Percentiles rank a stretch among this genome's conserved stretches.
phyloP scores from a whole-genome alignment of 2,888 invertebrate genomes.

The Ophion costatus region DNA sequence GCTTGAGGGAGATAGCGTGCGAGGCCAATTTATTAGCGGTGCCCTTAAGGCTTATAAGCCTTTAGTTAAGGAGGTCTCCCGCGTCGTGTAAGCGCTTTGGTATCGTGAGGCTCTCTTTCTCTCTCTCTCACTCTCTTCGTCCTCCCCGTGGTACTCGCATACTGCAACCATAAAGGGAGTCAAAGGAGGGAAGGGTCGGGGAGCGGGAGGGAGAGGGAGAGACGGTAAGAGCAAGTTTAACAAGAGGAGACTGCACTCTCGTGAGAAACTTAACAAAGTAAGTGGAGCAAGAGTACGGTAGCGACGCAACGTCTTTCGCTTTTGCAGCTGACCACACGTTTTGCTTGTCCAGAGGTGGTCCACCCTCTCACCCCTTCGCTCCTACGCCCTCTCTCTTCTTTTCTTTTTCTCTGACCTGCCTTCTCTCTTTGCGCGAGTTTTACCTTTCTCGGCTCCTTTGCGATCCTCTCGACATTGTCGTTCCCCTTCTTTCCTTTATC shows the following conservation, averaged over 20 bases:
- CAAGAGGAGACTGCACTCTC: slow-evolving; percentile 68
- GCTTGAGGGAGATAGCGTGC: slow-evolving; percentile 58
- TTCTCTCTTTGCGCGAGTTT: slow-evolving; percentile 43
- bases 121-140: slow-evolving; percentile 10
- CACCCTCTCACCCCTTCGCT: slow-evolving; percentile 60
- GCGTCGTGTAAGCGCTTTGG: slow-evolving; percentile 67
- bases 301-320: slow-evolving; percentile 59
- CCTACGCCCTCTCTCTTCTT: slow-evolving; percentile 36
- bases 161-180: slow-evolving; percentile 64
- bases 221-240: slow-evolving; percentile 56
- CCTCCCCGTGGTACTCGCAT: slow-evolving; percentile 33
- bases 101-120: slow-evolving; percentile 55
- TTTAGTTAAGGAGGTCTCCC: slow-evolving; percentile 76
- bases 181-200: slow-evolving; percentile 33
- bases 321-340: slow-evolving; percentile 74
- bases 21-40: slow-evolving; percentile 80
- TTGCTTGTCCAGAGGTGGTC: slow-evolving; percentile 71
- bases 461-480: slow-evolving; percentile 32
- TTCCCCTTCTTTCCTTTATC: slow-evolving; percentile 64
- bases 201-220: slow-evolving; percentile 41
- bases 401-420: slow-evolving; percentile 20
- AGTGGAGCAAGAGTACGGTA: slow-evolving; percentile 74
- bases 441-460: slow-evolving; percentile 48
- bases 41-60: slow-evolving; percentile 76
- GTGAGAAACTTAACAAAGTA: slow-evolving; percentile 79